Evolutionary conservation across 2,888 invertebrate species (phyloP), one percentile per base, ranked within the genome.

Genomic region (Germaria angustata): DNA sequence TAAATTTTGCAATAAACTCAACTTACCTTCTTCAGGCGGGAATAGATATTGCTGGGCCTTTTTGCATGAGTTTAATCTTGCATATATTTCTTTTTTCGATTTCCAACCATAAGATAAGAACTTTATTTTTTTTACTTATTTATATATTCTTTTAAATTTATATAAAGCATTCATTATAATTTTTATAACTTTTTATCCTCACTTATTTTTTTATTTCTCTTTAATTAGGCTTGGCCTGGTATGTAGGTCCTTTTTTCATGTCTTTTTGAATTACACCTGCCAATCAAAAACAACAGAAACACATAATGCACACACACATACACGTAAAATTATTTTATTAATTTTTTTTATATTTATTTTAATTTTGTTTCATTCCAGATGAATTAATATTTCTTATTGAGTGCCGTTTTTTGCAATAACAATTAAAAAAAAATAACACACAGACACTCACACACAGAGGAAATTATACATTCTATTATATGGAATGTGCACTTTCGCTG

Each of bases 251-350:
- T 59, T 57, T 41, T 51, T 73, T 20, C 17, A 32, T n/a, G 24
- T 2, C 34, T 20, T 17, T 49, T 66, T 22, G 2, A 39, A 63
- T 63, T 49, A 32, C 24, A 71, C 44, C 76, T 76, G 76, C 39
- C 76, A 71, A 71, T 75, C 71, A 36, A 59, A n/a, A 61, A 71
- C 22, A 57, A 59, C 20, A 24, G 24, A 2, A 22, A 13, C 49
- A 49, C 1, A 15, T 41, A 5, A 41, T 41, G 15, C 1, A 17
- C 2, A 22, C 20, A 8, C 20, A 7, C 2, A 9, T 46, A 5
- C 9, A n/a, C 15, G n/a, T n/a, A n/a, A 41, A 6, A 39, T 39
- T 3, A n/a, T 39, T 4, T 39, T 39, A 5, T 28, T 24, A 28
- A 63, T 17, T 15, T 22, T 0, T 32, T 41, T 69, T 2, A 34